phyloP scores from a whole-genome alignment of 2,797 vertebrate genomes.

The Crocodylus rhombifer region DNA sequence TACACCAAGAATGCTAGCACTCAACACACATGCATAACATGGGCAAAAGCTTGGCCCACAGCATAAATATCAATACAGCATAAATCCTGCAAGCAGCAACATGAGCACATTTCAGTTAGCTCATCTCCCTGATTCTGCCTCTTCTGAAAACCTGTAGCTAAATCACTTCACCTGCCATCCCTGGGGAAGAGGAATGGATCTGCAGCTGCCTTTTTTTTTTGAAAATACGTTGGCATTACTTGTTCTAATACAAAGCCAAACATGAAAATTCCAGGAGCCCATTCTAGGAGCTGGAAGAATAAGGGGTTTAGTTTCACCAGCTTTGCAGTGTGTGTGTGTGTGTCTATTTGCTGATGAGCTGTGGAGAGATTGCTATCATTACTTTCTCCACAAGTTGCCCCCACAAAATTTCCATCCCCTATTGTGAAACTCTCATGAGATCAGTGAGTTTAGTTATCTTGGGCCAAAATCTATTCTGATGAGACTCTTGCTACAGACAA shows the following conservation, averaged over 20 bases:
- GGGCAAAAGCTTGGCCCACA: constrained; percentile 5
- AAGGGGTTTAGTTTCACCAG: constrained; percentile 64
- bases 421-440: constrained; percentile 57
- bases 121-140: constrained; percentile 41
- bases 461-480: not conserved
- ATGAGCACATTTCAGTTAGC: constrained; percentile 45
- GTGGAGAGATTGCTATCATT: constrained; percentile 54
- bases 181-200: constrained; percentile 72
- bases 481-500: not conserved
- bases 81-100: not conserved
- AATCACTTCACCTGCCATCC: constrained; percentile 68
- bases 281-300: constrained; percentile 71
- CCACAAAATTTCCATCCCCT: constrained; percentile 52
- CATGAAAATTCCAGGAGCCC: constrained; percentile 72
- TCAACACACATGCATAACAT: not conserved
- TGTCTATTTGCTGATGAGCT: constrained; percentile 64
- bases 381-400: constrained; percentile 70
- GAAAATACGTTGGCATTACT: constrained; percentile 71
- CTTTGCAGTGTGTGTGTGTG: constrained; percentile 66
- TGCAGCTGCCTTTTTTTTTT: constrained; percentile 66
- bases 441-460: constrained; percentile 28
- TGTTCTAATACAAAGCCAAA: constrained; percentile 58
- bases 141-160: constrained; percentile 55
- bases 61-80: constrained; percentile 13
- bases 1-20: constrained; percentile 1